A percentile compares a stretch with the other conserved stretches of the same genome.
These are phyloP conservation scores for Cichlasoma orientale DNA, from an alignment of 2,797 vertebrate species.

Conservation along the genomic window DNA sequence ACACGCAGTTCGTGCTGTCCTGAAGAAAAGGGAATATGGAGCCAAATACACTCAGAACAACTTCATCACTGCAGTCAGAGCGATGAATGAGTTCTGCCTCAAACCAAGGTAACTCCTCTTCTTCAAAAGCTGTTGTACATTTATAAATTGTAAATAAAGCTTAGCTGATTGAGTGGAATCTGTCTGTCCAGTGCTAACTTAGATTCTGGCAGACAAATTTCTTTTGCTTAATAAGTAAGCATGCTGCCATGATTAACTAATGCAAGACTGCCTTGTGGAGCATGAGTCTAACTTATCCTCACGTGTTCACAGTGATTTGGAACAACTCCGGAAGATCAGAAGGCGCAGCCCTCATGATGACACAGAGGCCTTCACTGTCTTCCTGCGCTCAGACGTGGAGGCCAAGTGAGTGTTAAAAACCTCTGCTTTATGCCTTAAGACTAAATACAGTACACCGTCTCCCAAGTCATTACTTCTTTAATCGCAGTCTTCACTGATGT, in stretches of 20 bases:
- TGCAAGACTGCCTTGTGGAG: not conserved
- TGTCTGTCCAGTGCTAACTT: not conserved
- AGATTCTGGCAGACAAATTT: slow-evolving; percentile 17
- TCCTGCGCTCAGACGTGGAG: slow-evolving; percentile 94
- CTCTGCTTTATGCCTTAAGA: not conserved
- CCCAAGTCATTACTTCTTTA: not conserved
- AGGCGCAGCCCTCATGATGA: slow-evolving; percentile 96
- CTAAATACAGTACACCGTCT: not conserved
- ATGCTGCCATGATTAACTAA: slow-evolving; percentile 50
- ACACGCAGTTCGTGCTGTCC: slow-evolving; percentile 90
- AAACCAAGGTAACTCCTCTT: slow-evolving; percentile 88
- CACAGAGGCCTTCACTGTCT: slow-evolving; percentile 97
- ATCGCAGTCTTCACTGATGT: not conserved
- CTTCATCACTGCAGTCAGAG: slow-evolving; percentile 98
- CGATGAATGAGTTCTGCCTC: slow-evolving; percentile 99
- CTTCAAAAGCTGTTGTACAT: not conserved
- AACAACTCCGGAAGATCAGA: slow-evolving; percentile 93
- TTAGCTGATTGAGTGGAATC: not conserved
- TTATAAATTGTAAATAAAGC: not conserved
- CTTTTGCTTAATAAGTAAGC: slow-evolving; percentile 50
- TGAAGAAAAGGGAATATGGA: slow-evolving; percentile 98
- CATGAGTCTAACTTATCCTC: not conserved
- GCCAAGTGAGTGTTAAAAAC: slow-evolving; percentile 86
- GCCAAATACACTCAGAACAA: slow-evolving; percentile 96
- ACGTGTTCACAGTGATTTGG: slow-evolving; percentile 86